These are phyloP conservation scores for Nothobranchius kuhntae DNA, from an alignment of 2,113 vertebrate genomes.

Conservation along the genomic window DNA sequence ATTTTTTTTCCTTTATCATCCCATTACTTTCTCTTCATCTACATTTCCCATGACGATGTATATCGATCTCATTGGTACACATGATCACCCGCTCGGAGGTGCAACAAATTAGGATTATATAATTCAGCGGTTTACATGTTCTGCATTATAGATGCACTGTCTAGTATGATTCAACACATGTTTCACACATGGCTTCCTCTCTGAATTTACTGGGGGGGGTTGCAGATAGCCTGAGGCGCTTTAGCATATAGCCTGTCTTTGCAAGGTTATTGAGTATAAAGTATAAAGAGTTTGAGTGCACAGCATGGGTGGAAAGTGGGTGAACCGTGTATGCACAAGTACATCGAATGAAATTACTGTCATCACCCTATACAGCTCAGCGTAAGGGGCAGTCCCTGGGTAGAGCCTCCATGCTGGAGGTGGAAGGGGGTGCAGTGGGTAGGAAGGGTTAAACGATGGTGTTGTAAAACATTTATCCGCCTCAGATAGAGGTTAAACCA, in stretches of 20 bases:
- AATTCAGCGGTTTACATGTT: slow-evolving; percentile 65
- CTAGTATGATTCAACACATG: slow-evolving; percentile 76
- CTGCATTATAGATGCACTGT: slow-evolving; percentile 76
- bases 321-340: slow-evolving; percentile 26
- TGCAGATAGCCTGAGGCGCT: slow-evolving; percentile 51
- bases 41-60: slow-evolving; percentile 14
- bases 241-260: slow-evolving; percentile 67
- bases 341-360: slow-evolving; percentile 8
- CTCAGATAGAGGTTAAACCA: slow-evolving; percentile 69
- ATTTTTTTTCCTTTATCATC: slow-evolving; percentile 8
- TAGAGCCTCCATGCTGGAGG: slow-evolving; percentile 32
- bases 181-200: slow-evolving; percentile 74
- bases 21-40: neutral
- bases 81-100: slow-evolving; percentile 27
- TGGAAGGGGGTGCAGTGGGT: slow-evolving; percentile 22
- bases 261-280: slow-evolving; percentile 75
- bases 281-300: slow-evolving; percentile 70
- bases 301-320: slow-evolving; percentile 51
- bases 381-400: slow-evolving; percentile 46
- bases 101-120: slow-evolving; percentile 41
- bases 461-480: slow-evolving; percentile 80
- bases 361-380: slow-evolving; percentile 37
- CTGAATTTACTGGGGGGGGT: slow-evolving; percentile 59
- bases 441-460: slow-evolving; percentile 74
- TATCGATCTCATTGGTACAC: slow-evolving; percentile 41